Conservation (phyloP, 37 sponge, comb jelly and placozoan species). For the Spongilla lacustris region DNA sequence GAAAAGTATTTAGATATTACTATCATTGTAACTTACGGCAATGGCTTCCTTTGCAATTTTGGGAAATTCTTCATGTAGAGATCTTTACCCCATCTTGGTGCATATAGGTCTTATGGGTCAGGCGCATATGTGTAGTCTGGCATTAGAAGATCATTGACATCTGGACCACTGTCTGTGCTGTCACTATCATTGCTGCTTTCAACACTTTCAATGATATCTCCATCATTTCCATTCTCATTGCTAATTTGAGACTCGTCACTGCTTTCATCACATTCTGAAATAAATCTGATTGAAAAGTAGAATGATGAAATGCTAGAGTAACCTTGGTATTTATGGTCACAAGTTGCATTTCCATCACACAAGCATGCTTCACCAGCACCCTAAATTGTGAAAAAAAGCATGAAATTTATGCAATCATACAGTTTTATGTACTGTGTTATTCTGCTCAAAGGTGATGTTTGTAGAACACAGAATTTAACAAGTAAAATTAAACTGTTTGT, state of each 20-base stretch:
- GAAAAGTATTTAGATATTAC: not conserved
- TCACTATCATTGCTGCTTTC: not conserved
- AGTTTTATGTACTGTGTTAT: not conserved
- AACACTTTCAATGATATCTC: not conserved
- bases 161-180: not conserved
- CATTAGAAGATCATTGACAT: not conserved
- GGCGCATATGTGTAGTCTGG: not conserved
- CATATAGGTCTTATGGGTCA: not conserved
- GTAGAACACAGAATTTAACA: not conserved
- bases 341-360: not conserved
- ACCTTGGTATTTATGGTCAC: not conserved
- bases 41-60: not conserved
- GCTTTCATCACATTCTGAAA: slow-evolving; percentile 1
- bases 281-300: not conserved
- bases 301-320: not conserved
- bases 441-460: not conserved
- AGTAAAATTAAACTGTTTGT: not conserved
- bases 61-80: not conserved
- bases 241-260: slow-evolving; percentile 1
- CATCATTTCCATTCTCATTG: slow-evolving; percentile 1
- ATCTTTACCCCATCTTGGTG: not conserved
- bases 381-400: not conserved
- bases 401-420: not conserved
- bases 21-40: not conserved
- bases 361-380: not conserved